A percentile compares a stretch with the other conserved stretches of the same genome.
Conservation (phyloP, 1,140 invertebrate genomes). For the Aphaenogaster rudis region DNA sequence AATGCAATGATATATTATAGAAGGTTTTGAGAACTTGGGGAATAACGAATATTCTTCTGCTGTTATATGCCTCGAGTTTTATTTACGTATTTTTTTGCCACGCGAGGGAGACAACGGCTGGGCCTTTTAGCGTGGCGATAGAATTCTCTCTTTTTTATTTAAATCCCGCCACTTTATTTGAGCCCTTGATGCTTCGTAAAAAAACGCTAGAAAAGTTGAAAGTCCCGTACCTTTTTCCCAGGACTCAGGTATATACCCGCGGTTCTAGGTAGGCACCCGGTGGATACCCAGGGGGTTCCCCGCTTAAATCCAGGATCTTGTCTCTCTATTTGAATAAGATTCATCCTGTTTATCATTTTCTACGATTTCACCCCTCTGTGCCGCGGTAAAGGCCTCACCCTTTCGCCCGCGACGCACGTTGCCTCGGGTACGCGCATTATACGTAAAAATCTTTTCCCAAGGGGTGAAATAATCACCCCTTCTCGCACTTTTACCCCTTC, state of each 20-base stretch:
- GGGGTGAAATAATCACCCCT: slow-evolving; percentile 79
- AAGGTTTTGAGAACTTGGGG: background rate
- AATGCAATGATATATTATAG: background rate
- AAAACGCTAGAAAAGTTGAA: slow-evolving; percentile 69
- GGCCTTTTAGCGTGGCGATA: slow-evolving; percentile 29
- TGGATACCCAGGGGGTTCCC: slow-evolving; percentile 68
- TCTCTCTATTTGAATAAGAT: slow-evolving; percentile 86
- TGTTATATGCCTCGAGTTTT: background rate
- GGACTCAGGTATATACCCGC: slow-evolving; percentile 78
- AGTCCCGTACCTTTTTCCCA: slow-evolving; percentile 81
- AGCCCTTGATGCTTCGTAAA: slow-evolving; percentile 58
- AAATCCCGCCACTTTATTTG: slow-evolving; percentile 66
- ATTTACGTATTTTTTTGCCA: background rate
- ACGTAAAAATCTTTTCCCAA: slow-evolving; percentile 83
- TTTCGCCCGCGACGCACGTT: slow-evolving; percentile 57
- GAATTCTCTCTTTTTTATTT: slow-evolving; percentile 47
- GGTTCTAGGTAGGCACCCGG: slow-evolving; percentile 65
- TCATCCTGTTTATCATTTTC: slow-evolving; percentile 85
- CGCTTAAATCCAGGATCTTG: slow-evolving; percentile 82
- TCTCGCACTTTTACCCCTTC: slow-evolving; percentile 72
- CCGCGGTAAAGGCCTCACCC: slow-evolving; percentile 58
- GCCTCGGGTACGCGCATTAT: slow-evolving; percentile 65
- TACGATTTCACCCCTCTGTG: slow-evolving; percentile 80
- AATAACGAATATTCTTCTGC: background rate
- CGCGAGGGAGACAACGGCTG: slow-evolving; percentile 32